Evolutionary conservation across 2,797 vertebrate species (phyloP).

Genomic region (Protosalanx chinensis): DNA sequence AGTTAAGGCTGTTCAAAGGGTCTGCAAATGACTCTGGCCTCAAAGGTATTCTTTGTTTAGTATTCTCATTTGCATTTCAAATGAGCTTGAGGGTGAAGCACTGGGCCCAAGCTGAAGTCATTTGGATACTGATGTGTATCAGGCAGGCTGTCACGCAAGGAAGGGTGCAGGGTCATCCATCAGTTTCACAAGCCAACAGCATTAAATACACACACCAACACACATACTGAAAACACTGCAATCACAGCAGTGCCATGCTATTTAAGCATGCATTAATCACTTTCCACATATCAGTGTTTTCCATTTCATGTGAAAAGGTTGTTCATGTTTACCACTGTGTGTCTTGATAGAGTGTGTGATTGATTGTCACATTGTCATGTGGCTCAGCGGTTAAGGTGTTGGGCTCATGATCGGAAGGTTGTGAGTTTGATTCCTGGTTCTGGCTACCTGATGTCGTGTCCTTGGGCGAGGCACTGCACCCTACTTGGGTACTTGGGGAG

Average conservation of each 20-base stretch:
- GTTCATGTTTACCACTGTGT: neutral
- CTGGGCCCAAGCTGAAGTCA: constrained; percentile 68
- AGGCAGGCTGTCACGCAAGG: constrained; percentile 70
- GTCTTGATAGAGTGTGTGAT: neutral
- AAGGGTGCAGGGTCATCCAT: constrained; percentile 58
- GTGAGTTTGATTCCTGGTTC: too few relatives aligned
- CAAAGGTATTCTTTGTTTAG: constrained; percentile 77
- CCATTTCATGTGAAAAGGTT: neutral
- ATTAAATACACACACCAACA: constrained; percentile 33
- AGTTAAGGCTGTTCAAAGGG: constrained; percentile 42
- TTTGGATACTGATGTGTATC: constrained; percentile 82
- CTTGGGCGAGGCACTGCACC: too few relatives aligned
- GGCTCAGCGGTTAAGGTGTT: too few relatives aligned
- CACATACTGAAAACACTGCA: neutral
- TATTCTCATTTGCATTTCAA: constrained; percentile 77
- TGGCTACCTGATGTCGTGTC: too few relatives aligned
- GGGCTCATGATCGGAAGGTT: too few relatives aligned
- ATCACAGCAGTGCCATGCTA: neutral
- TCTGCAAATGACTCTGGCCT: constrained; percentile 50
- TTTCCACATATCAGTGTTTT: neutral
- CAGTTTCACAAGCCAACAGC: constrained; percentile 34
- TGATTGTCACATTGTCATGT: neutral
- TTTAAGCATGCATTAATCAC: neutral
- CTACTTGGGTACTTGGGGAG: too few relatives aligned
- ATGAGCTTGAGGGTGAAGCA: constrained; percentile 68